A percentile compares a stretch with the other conserved stretches of the same genome.
Conservation (phyloP, 2,888 invertebrate genomes). For the Ethmia dodecea region DNA sequence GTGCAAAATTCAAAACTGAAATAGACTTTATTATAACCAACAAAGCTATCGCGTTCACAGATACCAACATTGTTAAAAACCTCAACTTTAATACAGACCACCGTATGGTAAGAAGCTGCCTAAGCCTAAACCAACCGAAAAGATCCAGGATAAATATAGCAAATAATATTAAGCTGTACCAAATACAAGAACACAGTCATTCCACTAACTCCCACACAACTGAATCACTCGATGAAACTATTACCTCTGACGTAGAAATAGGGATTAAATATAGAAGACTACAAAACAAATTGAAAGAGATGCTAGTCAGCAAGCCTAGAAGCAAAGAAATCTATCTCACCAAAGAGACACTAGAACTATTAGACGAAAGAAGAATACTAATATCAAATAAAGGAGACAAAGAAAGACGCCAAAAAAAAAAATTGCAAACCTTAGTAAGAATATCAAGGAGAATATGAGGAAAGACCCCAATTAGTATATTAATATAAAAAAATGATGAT, state of each 20-base stretch:
- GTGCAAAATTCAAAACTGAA: slow-evolving; percentile 15
- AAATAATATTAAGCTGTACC: not conserved
- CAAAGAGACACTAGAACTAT: not conserved
- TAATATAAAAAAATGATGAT: too few species aligned
- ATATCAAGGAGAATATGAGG: not conserved
- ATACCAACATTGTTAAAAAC: slow-evolving; percentile 9
- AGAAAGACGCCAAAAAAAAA: not conserved
- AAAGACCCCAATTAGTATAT: too few species aligned
- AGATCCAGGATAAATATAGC: not conserved
- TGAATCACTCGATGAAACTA: too few species aligned
- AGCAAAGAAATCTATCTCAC: not conserved
- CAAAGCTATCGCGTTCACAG: slow-evolving; percentile 6
- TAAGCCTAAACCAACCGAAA: not conserved
- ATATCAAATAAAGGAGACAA: not conserved
- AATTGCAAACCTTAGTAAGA: not conserved
- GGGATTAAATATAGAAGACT: not conserved
- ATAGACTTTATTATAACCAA: slow-evolving; percentile 19
- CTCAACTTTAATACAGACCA: slow-evolving; percentile 21
- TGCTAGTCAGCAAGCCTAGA: not conserved
- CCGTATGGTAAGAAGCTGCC: not conserved
- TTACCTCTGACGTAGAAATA: too few species aligned
- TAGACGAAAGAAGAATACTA: not conserved
- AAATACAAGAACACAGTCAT: not conserved
- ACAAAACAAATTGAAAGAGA: not conserved
- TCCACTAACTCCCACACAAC: too few species aligned